These are phyloP conservation scores for Patella pellucida DNA, from an alignment of 2,888 invertebrate species.

Conservation along the genomic window DNA sequence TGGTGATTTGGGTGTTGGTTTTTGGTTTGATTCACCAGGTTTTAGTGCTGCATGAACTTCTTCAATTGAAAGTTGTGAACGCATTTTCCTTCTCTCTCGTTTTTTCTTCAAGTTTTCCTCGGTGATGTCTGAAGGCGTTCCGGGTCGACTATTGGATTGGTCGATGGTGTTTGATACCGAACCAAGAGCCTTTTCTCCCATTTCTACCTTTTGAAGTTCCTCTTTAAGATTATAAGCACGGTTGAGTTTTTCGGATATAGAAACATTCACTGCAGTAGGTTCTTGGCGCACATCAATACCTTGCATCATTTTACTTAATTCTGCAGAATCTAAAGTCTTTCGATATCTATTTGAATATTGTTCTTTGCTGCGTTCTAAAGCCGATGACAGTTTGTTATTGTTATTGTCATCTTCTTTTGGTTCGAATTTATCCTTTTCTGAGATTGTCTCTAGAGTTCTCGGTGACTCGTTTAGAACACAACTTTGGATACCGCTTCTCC, in stretches of 20 bases:
- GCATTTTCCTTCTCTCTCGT: constrained; percentile 53
- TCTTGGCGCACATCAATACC: constrained; percentile 18
- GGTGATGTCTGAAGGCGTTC: not conserved
- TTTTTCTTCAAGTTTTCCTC: constrained; percentile 53
- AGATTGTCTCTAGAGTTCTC: constrained; percentile 51
- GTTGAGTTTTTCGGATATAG: constrained; percentile 8
- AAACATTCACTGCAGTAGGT: constrained; percentile 12
- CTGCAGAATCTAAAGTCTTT: constrained; percentile 45
- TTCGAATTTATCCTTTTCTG: constrained; percentile 47
- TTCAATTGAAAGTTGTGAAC: constrained; percentile 53
- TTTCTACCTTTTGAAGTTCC: not conserved
- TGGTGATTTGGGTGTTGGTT: constrained; percentile 21
- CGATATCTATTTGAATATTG: constrained; percentile 34
- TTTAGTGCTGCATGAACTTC: constrained; percentile 59
- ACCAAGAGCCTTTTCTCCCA: not conserved
- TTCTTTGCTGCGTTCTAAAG: constrained; percentile 33
- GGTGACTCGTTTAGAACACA: constrained; percentile 21
- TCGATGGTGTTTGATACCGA: not conserved
- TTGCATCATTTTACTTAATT: constrained; percentile 40
- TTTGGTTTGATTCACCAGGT: constrained; percentile 22
- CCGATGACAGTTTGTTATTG: constrained; percentile 16
- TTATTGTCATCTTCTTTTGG: constrained; percentile 18
- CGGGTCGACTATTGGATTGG: not conserved
- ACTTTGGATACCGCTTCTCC: constrained; percentile 17
- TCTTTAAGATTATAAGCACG: constrained; percentile 35